Evolutionary conservation across 2,797 vertebrate species (phyloP).

Genomic region (Squalus acanthias): DNA sequence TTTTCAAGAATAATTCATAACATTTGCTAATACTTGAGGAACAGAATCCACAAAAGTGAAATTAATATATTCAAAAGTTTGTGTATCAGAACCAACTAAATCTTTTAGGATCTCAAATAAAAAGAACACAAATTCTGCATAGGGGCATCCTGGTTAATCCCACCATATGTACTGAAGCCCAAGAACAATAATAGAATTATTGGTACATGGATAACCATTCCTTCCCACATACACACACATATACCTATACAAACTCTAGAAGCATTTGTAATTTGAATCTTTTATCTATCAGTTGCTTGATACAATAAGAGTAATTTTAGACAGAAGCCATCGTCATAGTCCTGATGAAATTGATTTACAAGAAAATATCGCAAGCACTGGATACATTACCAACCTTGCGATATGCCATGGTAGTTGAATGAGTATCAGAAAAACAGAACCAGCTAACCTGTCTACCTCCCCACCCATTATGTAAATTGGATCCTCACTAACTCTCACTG

Average conservation of each 20-base stretch:
- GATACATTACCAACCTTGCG: not conserved
- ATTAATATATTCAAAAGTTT: not conserved
- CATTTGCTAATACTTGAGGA: not conserved
- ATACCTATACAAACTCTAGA: not conserved
- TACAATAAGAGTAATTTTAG: not conserved
- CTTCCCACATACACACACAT: not conserved
- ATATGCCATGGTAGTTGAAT: not conserved
- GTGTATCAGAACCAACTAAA: not conserved
- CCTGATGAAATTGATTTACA: not conserved
- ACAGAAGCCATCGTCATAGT: not conserved
- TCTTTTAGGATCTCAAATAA: not conserved
- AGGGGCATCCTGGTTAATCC: not conserved
- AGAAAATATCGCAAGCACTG: not conserved
- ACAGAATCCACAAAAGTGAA: not conserved
- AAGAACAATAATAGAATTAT: no score
- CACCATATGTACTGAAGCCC: not conserved
- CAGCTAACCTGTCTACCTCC: not conserved
- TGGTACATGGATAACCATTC: not conserved
- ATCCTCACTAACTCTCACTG: not conserved
- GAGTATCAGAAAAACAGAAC: not conserved
- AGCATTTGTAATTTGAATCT: not conserved
- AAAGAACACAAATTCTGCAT: not conserved
- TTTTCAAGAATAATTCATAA: not conserved
- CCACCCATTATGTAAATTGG: not conserved
- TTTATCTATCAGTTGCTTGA: not conserved